Evolutionary conservation across 2,113 vertebrate species (phyloP).

Genomic region (Actinemys pallida): DNA sequence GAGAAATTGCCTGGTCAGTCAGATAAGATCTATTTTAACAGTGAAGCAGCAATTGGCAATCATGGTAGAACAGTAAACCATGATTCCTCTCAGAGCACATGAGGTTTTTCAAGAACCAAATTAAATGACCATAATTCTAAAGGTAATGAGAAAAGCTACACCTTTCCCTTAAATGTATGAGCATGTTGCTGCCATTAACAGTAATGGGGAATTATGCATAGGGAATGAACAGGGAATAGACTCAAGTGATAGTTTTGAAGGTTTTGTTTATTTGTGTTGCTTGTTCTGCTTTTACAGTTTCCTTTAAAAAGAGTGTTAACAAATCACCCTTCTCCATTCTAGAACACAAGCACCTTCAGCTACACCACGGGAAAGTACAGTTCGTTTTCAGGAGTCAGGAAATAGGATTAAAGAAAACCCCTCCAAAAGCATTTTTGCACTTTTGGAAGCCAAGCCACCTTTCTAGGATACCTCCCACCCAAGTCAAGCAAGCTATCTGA

Average conservation of each 20-base stretch:
- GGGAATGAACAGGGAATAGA: not conserved
- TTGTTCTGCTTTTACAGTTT: not conserved
- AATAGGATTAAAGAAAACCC: not conserved
- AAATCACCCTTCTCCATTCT: not conserved
- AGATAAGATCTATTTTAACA: not conserved
- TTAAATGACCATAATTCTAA: not conserved
- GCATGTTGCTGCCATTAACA: not conserved
- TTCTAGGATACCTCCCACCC: not conserved
- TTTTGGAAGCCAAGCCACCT: not conserved
- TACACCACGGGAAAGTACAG: not conserved
- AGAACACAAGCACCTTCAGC: not conserved
- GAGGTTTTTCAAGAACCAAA: not conserved
- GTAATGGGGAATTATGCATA: not conserved
- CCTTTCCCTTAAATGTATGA: not conserved
- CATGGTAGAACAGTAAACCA: not conserved
- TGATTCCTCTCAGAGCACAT: not conserved
- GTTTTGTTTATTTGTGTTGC: not conserved
- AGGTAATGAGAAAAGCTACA: not conserved
- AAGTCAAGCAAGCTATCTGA: not conserved
- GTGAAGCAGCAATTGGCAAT: not conserved
- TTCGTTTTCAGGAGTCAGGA: not conserved
- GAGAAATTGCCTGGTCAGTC: not conserved
- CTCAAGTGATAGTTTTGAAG: not conserved
- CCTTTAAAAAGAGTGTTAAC: not conserved
- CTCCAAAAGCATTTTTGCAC: not conserved